Evolutionary conservation across 2,888 invertebrate genomes (phyloP).

Genomic region (Timema podura): DNA sequence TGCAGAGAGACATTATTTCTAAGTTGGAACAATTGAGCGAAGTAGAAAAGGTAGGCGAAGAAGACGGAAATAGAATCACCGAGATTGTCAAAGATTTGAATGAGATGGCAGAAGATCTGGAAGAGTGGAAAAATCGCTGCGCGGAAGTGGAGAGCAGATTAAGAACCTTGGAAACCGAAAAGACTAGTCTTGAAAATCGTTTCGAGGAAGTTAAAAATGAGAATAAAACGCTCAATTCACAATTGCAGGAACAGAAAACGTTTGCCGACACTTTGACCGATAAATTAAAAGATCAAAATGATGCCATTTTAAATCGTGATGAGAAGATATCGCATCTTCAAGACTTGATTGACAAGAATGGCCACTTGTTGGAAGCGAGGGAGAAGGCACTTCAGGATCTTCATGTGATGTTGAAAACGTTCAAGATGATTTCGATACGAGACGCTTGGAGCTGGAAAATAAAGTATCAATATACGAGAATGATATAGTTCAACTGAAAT

Average conservation of each 20-base stretch:
- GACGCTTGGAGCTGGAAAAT: conserved; percentile 10
- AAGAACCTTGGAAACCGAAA: conserved; percentile 21
- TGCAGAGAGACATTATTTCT: conserved; percentile 24
- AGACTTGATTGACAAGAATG: conserved; percentile 16
- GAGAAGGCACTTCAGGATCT: conserved; percentile 19
- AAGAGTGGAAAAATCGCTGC: conserved; percentile 27
- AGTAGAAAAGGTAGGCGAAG: conserved; percentile 16
- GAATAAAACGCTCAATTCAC: conserved; percentile 16
- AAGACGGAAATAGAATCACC: conserved; percentile 18
- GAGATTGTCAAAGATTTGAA: conserved; percentile 23
- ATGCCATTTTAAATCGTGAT: conserved; percentile 11
- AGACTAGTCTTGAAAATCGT: conserved; percentile 19
- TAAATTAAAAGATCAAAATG: conserved; percentile 22
- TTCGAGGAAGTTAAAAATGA: conserved; percentile 22
- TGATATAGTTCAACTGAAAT: conserved; percentile 16
- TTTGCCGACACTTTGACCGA: conserved; percentile 12
- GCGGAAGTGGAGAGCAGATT: conserved; percentile 24
- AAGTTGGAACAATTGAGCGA: conserved; percentile 22
- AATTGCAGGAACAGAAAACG: conserved; percentile 18
- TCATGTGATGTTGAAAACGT: background rate
- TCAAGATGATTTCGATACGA: conserved; percentile 15
- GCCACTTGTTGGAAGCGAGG: conserved; percentile 17
- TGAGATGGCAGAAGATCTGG: conserved; percentile 25
- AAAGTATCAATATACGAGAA: conserved; percentile 13
- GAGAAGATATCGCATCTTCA: conserved; percentile 18